Evolutionary conservation across 2,888 invertebrate species (phyloP).

Genomic region (Barypeithes pellucidus): DNA sequence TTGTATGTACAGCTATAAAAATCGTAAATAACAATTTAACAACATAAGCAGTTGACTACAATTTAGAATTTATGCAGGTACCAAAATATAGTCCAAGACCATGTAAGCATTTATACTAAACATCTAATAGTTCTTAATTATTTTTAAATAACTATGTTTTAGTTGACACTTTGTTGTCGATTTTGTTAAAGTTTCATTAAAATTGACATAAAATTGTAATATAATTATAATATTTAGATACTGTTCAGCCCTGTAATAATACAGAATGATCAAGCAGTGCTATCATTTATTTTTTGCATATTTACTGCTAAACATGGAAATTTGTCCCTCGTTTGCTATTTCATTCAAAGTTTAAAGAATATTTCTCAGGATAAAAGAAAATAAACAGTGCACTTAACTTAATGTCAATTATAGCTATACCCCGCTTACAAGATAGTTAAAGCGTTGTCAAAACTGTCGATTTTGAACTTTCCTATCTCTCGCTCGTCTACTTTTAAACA

Average conservation of each 20-base stretch:
- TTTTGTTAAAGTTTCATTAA: conserved; percentile 28
- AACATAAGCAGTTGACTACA: background rate
- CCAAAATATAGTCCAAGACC: conserved; percentile 6
- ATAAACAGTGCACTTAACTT: too few relatives aligned
- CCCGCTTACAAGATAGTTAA: too few relatives aligned
- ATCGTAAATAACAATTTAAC: conserved; percentile 12
- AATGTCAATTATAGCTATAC: too few relatives aligned
- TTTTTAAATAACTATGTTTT: conserved; percentile 27
- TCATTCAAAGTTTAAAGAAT: too few relatives aligned
- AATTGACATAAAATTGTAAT: conserved; percentile 33
- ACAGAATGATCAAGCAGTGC: background rate
- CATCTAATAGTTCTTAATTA: conserved; percentile 1
- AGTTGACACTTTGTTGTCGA: conserved; percentile 53
- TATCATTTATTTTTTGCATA: background rate
- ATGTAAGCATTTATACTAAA: conserved; percentile 6
- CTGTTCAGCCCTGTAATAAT: background rate
- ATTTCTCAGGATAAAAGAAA: too few relatives aligned
- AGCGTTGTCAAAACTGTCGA: too few relatives aligned
- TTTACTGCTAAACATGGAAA: too few relatives aligned
- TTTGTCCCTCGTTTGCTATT: too few relatives aligned
- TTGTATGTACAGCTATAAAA: conserved; percentile 42
- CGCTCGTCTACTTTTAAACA: too few relatives aligned
- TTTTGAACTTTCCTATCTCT: too few relatives aligned
- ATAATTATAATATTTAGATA: background rate
- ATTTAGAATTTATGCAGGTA: conserved; percentile 24